Base-by-base conservation (phyloP, 2,113 vertebrate genomes). In the Taxidea taxus region DNA sequence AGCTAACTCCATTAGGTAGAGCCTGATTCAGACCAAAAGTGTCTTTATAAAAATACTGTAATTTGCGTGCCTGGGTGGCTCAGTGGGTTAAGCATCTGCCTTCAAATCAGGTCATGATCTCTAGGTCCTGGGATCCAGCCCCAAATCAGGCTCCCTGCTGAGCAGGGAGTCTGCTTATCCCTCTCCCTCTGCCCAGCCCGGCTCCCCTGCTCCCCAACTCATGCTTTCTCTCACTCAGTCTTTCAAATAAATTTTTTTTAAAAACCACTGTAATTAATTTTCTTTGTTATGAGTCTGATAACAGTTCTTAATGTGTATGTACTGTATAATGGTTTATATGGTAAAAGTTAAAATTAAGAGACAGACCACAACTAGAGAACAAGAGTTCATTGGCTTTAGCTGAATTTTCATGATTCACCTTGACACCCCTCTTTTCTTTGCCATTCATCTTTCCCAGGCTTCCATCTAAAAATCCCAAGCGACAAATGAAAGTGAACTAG, bases 321-420 rank as follows among this genome's bases (percentile, higher is more conserved):
- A 37, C 75, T 86, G 8, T 44, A 9, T 87, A 31, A 74, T 75
- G 14, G 60, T 93, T 94, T 91, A 25, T 74, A 85, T 4, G 42
- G 11, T 64, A 39, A 60, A 81, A 25, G 31, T 89, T 87, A 90
- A 70, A 81, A 62, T 90, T 86, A 51, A 51, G 37, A 87, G 37
- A 64, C 9, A 96, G 31, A 78, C 7, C 51, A 74, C 27, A 96
- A 58, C 51, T 80, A 54, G 21, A 56, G n/a, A 74, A 47, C 39
- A 92, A 15, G 16, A 86, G 31, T 68, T 77, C 29, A 47, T 87
- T 62, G 25, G 44, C 72, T 80, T 56, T 68, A 91, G 54, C 31
- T 85, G 31, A 91, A 85, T 89, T 97, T 97, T 93, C 66, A 64
- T 80, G 13, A 80, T 86, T 92, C 9, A 72, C 11, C 37, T 80